Conservation (phyloP, 2,797 vertebrate species). For the Potorous gilbertii region DNA sequence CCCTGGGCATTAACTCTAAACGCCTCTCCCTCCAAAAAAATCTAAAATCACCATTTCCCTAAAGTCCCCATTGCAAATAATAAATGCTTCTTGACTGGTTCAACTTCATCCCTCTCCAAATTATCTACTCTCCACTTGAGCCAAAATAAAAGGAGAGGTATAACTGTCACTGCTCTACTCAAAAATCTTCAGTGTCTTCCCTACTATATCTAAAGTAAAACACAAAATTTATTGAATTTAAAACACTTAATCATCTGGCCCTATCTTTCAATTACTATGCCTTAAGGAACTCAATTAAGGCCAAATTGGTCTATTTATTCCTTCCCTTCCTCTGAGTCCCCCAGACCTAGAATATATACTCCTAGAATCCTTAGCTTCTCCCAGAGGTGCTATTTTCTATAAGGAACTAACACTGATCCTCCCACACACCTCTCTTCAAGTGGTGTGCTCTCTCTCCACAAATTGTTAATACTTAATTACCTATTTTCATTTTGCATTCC, state of each 20-base stretch:
- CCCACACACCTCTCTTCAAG: not conserved
- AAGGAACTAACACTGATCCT: not conserved
- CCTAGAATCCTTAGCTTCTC: not conserved
- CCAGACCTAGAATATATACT: not conserved
- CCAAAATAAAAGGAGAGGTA: not conserved
- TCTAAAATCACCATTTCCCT: not conserved
- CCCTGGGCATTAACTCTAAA: not conserved
- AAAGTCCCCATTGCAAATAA: not conserved
- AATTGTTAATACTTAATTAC: not conserved
- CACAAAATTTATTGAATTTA: not conserved
- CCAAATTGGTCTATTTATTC: not conserved
- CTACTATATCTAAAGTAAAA: not conserved
- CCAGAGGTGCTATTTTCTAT: not conserved
- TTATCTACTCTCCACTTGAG: not conserved
- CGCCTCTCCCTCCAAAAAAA: not conserved
- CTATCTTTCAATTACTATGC: not conserved
- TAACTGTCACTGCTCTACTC: not conserved
- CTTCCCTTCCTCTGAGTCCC: not conserved
- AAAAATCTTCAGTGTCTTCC: not conserved
- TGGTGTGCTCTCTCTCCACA: not conserved
- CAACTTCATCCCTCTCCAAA: not conserved
- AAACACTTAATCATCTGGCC: not conserved
- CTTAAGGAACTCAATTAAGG: not conserved
- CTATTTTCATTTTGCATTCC: not conserved
- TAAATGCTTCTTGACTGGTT: not conserved